phyloP scores from a whole-genome alignment of 1,140 invertebrate species.

The Daktulosphaira vitifoliae region DNA sequence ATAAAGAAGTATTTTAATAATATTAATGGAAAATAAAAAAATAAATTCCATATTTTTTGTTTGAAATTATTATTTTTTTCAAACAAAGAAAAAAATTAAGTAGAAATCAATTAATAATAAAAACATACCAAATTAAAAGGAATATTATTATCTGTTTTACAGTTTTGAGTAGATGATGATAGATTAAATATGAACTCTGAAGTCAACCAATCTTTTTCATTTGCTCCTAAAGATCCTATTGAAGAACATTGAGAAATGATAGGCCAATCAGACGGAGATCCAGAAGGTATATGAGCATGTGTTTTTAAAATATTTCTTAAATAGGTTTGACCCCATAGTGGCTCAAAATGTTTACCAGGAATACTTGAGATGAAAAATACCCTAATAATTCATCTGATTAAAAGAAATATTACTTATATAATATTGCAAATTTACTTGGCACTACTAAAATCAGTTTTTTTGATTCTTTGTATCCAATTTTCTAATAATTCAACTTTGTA shows the following conservation, averaged over 20 bases:
- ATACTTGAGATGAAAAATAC: slow-evolving; percentile 77
- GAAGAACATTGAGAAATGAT: slow-evolving; percentile 81
- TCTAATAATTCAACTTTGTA: slow-evolving; percentile 61
- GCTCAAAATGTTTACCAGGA: slow-evolving; percentile 62
- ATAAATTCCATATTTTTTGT: too few species aligned
- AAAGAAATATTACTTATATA: slow-evolving; percentile 6
- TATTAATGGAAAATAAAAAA: too few species aligned
- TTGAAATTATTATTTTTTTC: too few species aligned
- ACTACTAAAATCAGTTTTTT: slow-evolving; percentile 64
- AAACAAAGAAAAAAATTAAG: too few species aligned
- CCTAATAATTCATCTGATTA: slow-evolving; percentile 48
- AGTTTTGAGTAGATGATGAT: not conserved
- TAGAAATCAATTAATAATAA: too few species aligned
- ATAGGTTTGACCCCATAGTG: slow-evolving; percentile 63
- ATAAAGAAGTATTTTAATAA: too few species aligned
- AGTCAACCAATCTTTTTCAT: slow-evolving; percentile 55
- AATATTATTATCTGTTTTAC: not conserved
- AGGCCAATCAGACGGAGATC: slow-evolving; percentile 52
- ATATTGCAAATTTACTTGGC: slow-evolving; percentile 57
- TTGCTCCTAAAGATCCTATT: slow-evolving; percentile 73
- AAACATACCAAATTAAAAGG: not conserved
- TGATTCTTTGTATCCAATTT: slow-evolving; percentile 65
- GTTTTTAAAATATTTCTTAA: slow-evolving; percentile 55
- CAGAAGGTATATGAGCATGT: slow-evolving; percentile 53
- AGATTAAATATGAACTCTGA: slow-evolving; percentile 12